These are phyloP conservation scores for Bombus sibiricus DNA, from an alignment of 1,140 invertebrate genomes.

Conservation along the genomic window DNA sequence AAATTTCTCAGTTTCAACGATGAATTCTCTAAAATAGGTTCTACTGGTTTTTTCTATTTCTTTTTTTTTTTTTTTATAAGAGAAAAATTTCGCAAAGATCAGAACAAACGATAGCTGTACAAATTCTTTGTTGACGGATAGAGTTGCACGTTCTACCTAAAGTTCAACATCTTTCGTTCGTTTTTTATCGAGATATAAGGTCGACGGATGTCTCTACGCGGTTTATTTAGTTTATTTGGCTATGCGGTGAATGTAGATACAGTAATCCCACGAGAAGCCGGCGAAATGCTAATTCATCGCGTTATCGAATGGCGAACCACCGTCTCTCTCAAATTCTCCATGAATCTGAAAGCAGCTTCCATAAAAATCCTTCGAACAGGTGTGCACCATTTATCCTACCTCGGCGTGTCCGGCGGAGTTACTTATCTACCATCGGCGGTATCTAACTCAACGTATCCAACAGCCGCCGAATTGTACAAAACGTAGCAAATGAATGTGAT, in stretches of 20 bases:
- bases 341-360: neutral
- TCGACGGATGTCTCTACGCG: neutral
- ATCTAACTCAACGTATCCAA: neutral
- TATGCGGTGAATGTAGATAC: neutral
- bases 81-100: no score
- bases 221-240: neutral
- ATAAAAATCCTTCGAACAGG: conserved; percentile 15
- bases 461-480: neutral
- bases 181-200: no score
- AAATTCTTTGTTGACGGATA: no score
- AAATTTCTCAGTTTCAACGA: no score
- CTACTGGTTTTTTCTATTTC: no score
- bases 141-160: neutral
- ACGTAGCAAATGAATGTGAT: neutral
- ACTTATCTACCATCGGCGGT: conserved; percentile 20
- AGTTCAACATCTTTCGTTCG: fast-evolving
- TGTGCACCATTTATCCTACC: conserved; percentile 33
- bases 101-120: no score
- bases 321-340: conserved; percentile 29
- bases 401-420: conserved; percentile 1
- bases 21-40: no score
- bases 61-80: no score
- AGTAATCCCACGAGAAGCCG: neutral
- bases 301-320: neutral
- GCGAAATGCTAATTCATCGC: conserved; percentile 8